Percentiles rank a stretch among this genome's conserved stretches.
Conservation (phyloP, 2,113 vertebrate species). For the Leptocoma aspasia region DNA sequence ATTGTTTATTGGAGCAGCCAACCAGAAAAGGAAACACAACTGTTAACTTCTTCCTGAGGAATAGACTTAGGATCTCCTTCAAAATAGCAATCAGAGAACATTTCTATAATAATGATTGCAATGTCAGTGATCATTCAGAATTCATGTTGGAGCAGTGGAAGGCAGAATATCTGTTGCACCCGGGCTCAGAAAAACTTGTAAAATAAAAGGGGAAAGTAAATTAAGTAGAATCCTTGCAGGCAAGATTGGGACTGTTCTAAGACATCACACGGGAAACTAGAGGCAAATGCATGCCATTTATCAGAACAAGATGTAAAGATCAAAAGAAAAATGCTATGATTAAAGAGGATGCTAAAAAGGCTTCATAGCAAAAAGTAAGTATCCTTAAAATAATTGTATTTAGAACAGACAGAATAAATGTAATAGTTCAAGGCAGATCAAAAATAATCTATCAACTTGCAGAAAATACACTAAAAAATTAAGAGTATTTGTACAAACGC, state of each 20-base stretch:
- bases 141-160: background rate
- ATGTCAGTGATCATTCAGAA: background rate
- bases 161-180: background rate
- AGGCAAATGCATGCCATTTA: background rate
- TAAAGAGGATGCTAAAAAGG: background rate
- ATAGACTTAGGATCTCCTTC: background rate
- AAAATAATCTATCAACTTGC: background rate
- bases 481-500: background rate
- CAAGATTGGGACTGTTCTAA: background rate
- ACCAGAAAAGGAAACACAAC: background rate
- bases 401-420: background rate
- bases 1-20: background rate
- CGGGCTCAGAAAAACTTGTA: background rate
- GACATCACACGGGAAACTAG: background rate
- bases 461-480: background rate
- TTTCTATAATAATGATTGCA: background rate
- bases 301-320: background rate
- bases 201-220: background rate
- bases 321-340: background rate
- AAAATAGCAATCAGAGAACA: background rate
- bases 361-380: background rate
- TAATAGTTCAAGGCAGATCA: background rate
- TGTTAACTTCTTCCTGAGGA: background rate
- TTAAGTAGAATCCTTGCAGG: background rate
- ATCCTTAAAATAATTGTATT: background rate